These are phyloP conservation scores for Steatornis caripensis DNA, from an alignment of 2,113 vertebrate species.

Conservation along the genomic window DNA sequence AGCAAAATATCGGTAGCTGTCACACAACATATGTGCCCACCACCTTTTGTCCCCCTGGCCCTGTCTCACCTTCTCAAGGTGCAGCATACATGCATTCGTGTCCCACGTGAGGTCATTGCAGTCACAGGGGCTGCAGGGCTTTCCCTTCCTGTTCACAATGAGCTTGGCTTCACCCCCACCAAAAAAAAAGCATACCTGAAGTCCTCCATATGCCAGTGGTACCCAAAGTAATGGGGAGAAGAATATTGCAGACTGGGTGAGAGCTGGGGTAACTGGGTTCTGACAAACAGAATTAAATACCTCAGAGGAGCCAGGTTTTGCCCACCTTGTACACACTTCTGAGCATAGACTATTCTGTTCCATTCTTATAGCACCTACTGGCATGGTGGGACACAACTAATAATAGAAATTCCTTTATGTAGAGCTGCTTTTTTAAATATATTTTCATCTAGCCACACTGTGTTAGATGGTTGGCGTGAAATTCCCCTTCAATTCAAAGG, in stretches of 20 bases:
- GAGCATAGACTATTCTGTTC: background rate
- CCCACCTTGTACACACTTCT: background rate
- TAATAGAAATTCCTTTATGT: background rate
- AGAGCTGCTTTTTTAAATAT: background rate
- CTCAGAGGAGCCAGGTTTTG: background rate
- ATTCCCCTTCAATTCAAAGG: background rate
- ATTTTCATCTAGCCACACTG: background rate
- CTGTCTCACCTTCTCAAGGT: background rate
- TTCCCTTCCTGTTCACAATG: background rate
- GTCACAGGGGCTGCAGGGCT: background rate
- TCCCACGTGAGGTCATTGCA: background rate
- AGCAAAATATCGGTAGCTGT: background rate
- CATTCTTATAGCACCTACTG: background rate
- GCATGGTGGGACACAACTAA: background rate
- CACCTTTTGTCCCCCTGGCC: background rate
- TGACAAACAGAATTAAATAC: background rate
- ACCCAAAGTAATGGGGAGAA: background rate
- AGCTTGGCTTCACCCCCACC: background rate
- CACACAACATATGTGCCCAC: background rate
- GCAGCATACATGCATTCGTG: rapidly evolving
- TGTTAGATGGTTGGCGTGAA: background rate
- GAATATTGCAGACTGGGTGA: background rate
- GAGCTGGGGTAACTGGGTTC: background rate
- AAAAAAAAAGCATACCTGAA: background rate
- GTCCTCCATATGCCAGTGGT: background rate